Evolutionary conservation across 2,797 vertebrate species (phyloP), one percentile per base, ranked within the genome.

Genomic region (Orestias chungarensis): DNA sequence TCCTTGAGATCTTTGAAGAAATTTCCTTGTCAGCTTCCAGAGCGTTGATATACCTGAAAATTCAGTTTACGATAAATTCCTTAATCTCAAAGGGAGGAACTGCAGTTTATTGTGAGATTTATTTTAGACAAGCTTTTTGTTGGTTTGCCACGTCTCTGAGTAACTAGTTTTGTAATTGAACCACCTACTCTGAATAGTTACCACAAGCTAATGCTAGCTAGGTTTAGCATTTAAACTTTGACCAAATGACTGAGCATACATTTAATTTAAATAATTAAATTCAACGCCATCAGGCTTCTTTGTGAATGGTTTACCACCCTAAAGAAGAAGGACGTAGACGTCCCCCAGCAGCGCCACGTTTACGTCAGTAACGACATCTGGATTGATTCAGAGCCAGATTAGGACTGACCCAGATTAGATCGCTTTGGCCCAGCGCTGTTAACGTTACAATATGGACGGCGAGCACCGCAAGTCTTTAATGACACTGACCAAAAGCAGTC

Each of bases 1-100:
- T 68, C 18, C 20, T 89, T 0, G 20, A 0, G 27, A 96, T 55
- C 0, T 27, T 12, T n/a, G n/a, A 1, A 0, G 89, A 82, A 84
- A 98, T 97, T 0, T 74, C 15, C 35, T 89, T 91, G 49, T 90
- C 88, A 71, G 91, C 85, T 14, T 96, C 96, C 76, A 99, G 79
- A 0, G 96, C 95, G 82, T 96, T 96, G 42, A 97, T 94, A 71
- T 99, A 99, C 98, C 98, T 99, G 87, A 15, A 64, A 12, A 79
- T 55, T 2, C 44, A 54, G 71, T 67, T 23, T 1, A 47, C 11
- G 11, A 47, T 20, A 61, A 20, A 33, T 15, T 17, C 5, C 2
- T 44, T 44, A 15, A 14, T 3, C 2, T 44, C 12, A 44, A n/a
- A 50, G n/a, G 20, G 23, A 2, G 1, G 23, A 50, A 50, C 7